Percentiles rank a stretch among this genome's conserved stretches.
These are phyloP conservation scores for Elysia crispata DNA, from an alignment of 2,888 invertebrate genomes.

Conservation along the genomic window DNA sequence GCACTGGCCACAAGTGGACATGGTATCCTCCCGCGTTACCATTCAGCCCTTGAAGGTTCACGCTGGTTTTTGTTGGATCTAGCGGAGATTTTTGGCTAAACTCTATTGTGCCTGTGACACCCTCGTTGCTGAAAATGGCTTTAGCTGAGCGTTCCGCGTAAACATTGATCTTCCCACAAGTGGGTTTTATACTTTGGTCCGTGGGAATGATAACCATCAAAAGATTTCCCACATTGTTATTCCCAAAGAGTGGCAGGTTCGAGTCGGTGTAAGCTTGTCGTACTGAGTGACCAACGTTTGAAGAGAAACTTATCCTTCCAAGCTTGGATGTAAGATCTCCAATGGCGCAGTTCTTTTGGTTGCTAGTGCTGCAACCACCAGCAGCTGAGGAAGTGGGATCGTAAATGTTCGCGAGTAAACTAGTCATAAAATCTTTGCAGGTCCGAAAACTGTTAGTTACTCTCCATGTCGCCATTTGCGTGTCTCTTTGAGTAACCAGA, in stretches of 20 bases:
- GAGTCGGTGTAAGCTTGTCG: slow-evolving; percentile 50
- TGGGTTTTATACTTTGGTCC: not conserved
- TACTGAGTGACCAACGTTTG: too few relatives aligned
- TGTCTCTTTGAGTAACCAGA: slow-evolving; percentile 25
- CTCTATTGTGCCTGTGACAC: slow-evolving; percentile 88
- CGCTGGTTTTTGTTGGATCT: slow-evolving; percentile 81
- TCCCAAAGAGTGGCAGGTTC: slow-evolving; percentile 58
- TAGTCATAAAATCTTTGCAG: not conserved
- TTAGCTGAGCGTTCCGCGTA: slow-evolving; percentile 59
- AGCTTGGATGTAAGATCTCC: slow-evolving; percentile 63
- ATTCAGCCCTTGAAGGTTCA: slow-evolving; percentile 78
- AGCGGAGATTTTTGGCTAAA: slow-evolving; percentile 89
- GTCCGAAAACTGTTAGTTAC: slow-evolving; percentile 15
- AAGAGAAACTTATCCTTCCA: slow-evolving; percentile 36
- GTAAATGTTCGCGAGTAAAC: not conserved
- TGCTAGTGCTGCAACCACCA: slow-evolving; percentile 46
- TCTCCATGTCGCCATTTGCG: slow-evolving; percentile 35
- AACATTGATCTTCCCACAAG: slow-evolving; percentile 43
- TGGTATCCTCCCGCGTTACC: slow-evolving; percentile 76
- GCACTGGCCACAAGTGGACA: slow-evolving; percentile 78
- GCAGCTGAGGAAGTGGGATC: slow-evolving; percentile 35
- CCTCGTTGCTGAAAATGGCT: slow-evolving; percentile 79
- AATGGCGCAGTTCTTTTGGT: slow-evolving; percentile 55
- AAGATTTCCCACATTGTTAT: not conserved
- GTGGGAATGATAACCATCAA: slow-evolving; percentile 24